Base-by-base conservation (phyloP, 2,113 vertebrate species). In the human (Homo sapiens) region DNA sequence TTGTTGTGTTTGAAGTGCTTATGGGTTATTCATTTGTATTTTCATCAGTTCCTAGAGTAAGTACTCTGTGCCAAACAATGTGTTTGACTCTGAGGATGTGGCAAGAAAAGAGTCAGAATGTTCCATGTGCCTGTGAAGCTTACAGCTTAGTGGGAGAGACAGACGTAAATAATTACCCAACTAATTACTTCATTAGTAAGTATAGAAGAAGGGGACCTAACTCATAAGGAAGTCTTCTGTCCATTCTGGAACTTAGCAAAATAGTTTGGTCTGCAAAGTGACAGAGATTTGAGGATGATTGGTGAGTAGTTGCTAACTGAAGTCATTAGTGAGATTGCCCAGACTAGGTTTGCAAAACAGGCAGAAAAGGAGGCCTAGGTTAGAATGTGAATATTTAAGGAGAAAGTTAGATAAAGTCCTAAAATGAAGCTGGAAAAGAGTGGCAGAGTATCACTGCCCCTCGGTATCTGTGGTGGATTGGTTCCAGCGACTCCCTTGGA, bases 171-270 rank as follows among this genome's bases (percentile, higher is more conserved):
- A 86, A 90, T 94, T 90, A 87, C 55, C 40, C 40, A 79, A 91
- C 48, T 89, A 87, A 92, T 87, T 87, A 83, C 70, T 93, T 92
- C 83, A 92, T 95, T 94, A 76, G 70, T 92, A 88, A 88, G 76
- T 48, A 88, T 84, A 57, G 70, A 94, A 95, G 80, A 90, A 79
- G 45, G 48, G n/a, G n/a, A 79, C 11, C 40, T 86, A 79, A 80
- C 70, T 94, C 12, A 35, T 52, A 92, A 87, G 50, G 75, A 7
- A 75, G 73, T 78, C 8, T 85, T 52, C 35, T 88, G 0, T 92
- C 23, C 8, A 2, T 73, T 80, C 13, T 95, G 55, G 50, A 87
- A 13, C 8, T 79, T 48, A 72, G 57, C 35, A 59, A 18, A 82
- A 66, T 6, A 94, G 48, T 70, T 35, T 93, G 90, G 59, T 88